phyloP scores from a whole-genome alignment of 2,888 invertebrate species.

The Noctua janthe region DNA sequence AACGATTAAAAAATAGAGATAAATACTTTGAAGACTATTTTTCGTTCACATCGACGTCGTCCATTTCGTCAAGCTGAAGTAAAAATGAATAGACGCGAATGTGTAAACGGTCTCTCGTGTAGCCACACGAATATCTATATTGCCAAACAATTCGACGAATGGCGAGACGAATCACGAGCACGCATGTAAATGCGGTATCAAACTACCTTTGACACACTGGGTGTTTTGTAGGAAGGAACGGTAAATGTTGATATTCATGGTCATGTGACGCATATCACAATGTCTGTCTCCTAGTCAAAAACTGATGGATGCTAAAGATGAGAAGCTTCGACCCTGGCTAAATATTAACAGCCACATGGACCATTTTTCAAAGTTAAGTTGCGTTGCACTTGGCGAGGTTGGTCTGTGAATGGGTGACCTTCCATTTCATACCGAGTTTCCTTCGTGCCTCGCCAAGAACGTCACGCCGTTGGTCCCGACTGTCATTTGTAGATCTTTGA shows the following conservation, averaged over 20 bases:
- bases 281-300: slow-evolving; percentile 45
- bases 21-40: neutral
- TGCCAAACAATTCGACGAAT: neutral
- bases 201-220: neutral
- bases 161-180: neutral
- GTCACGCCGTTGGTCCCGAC: neutral
- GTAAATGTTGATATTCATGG: slow-evolving; percentile 11
- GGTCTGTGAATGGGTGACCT: neutral
- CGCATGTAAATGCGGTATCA: neutral
- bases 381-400: neutral
- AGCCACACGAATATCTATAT: neutral
- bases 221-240: slow-evolving; percentile 4
- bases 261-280: slow-evolving; percentile 8
- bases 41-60: neutral
- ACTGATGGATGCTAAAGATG: neutral
- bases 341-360: neutral
- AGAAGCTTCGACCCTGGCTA: neutral
- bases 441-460: neutral
- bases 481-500: too few relatives aligned
- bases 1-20: neutral
- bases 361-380: neutral
- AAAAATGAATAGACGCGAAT: neutral
- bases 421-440: neutral
- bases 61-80: neutral
- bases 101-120: neutral